phyloP scores from a whole-genome alignment of 2,888 invertebrate genomes.

The Mythimna vitellina region DNA sequence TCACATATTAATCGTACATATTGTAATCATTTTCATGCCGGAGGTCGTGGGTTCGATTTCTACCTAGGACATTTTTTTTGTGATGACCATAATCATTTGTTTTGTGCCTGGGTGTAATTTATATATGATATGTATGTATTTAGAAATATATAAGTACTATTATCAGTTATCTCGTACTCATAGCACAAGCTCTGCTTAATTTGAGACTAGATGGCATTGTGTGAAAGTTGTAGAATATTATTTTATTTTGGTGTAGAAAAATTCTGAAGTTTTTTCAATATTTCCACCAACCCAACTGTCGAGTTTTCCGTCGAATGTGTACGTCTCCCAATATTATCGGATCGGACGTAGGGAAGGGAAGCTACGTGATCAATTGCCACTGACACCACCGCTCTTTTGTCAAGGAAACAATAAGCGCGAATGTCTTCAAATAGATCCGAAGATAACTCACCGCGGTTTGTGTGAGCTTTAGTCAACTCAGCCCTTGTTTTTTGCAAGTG shows the following conservation, averaged over 20 bases:
- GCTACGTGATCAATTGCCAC: constrained; percentile 79
- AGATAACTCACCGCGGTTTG: constrained; percentile 68
- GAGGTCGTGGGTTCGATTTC: too few species aligned
- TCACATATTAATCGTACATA: too few species aligned
- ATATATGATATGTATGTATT: too few species aligned
- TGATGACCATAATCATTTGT: too few species aligned
- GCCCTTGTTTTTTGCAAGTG: constrained; percentile 21
- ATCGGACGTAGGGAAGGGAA: constrained; percentile 62
- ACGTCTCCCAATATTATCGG: constrained; percentile 57
- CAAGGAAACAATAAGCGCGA: constrained; percentile 77
- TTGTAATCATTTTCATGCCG: too few species aligned
- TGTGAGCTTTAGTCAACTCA: constrained; percentile 38
- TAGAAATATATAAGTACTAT: too few species aligned
- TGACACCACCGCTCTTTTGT: constrained; percentile 76
- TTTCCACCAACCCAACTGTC: constrained; percentile 2
- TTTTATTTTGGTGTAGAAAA: neutral
- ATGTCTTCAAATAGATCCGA: constrained; percentile 75
- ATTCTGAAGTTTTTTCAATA: neutral
- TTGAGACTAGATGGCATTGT: too few species aligned
- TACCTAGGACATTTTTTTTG: too few species aligned
- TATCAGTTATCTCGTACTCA: too few species aligned
- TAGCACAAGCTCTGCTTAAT: too few species aligned
- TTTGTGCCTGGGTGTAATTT: too few species aligned
- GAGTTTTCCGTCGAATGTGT: constrained; percentile 31
- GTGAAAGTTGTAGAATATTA: too few species aligned